Evolutionary conservation across 1,140 invertebrate genomes (phyloP), one percentile per base, ranked within the genome.

Genomic region (Eupeodes corollae): DNA sequence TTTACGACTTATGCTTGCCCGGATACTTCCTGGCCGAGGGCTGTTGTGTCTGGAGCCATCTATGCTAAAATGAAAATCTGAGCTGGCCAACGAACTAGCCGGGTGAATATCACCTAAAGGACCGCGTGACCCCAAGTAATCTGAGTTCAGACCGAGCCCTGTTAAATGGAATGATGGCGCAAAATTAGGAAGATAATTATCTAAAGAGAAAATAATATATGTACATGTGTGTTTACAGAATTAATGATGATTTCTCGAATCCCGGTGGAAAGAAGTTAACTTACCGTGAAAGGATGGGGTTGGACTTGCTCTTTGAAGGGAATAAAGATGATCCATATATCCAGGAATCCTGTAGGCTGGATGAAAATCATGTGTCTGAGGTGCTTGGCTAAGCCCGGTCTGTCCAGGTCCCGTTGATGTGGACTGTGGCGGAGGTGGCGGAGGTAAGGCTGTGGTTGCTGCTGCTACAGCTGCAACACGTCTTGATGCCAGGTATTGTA

Each of bases 1-100:
- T 63, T 97, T 98, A 26, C 91, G 79, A 59, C 83, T 84, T 21
- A 82, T 80, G 38, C 82, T 82, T 67, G 77, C 62, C 49, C 77
- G 57, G 66, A 80, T 58, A 57, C 72, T 73, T 10, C 70, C 67
- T 21, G 76, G 56, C 42, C 77, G 70, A 8, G 78, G 65, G 12
- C 72, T 72, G 19, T 69, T 76, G n/a, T 59, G 32, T 9, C 59
- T 52, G 9, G 51, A 57, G 75, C 80, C 80, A 70, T 86, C 82
- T 48, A 85, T 72, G 46, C 81, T 83, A 53, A 85, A 84, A 12
- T 80, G 79, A 56, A 84, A 79, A 57, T 84, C 83, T 5, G 79
- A 77, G 35, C 80, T 83, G 13, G 80, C 78, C 44, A 84, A 66
- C n/a, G 82, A 80, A 45, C 80, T 57, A 3, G 57, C 56, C n/a